A percentile compares a stretch with the other conserved stretches of the same genome.
Evolutionary conservation across 1,140 invertebrate species (phyloP).

Genomic region (Uloborus diversus): DNA sequence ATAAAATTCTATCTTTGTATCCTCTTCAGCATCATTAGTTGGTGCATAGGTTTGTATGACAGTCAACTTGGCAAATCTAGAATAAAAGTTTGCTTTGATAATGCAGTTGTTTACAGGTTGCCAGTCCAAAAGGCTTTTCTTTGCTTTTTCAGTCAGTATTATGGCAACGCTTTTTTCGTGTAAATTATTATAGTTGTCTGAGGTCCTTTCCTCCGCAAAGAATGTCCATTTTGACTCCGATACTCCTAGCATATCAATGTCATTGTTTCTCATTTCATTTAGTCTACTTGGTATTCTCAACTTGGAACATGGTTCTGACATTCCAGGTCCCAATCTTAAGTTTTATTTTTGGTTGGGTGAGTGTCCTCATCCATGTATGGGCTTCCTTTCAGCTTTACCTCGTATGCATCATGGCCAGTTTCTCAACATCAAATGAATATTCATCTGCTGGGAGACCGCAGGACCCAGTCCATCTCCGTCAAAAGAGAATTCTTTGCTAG

Average conservation of each 20-base stretch:
- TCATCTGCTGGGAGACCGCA: too few relatives aligned
- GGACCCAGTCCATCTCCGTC: too few relatives aligned
- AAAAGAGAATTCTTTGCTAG: too few relatives aligned
- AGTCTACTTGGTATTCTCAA: background rate
- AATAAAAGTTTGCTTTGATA: constrained; percentile 15
- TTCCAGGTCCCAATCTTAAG: background rate
- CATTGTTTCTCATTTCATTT: background rate
- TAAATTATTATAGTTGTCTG: background rate
- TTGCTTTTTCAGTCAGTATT: background rate
- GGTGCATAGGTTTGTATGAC: constrained; percentile 15
- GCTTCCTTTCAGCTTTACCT: background rate
- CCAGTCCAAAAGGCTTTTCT: too few relatives aligned
- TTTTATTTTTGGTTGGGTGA: background rate
- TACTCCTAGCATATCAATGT: background rate
- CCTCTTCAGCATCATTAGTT: constrained; percentile 11
- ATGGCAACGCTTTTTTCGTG: background rate
- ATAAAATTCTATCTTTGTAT: background rate
- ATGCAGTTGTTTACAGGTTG: too few relatives aligned
- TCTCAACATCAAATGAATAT: too few relatives aligned
- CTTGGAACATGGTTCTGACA: background rate
- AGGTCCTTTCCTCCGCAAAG: background rate
- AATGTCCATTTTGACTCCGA: background rate
- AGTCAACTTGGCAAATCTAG: background rate
- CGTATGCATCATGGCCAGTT: background rate
- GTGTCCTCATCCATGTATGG: background rate